Evolutionary conservation across 2,888 invertebrate genomes (phyloP).

Genomic region (Dascillus cervinus): DNA sequence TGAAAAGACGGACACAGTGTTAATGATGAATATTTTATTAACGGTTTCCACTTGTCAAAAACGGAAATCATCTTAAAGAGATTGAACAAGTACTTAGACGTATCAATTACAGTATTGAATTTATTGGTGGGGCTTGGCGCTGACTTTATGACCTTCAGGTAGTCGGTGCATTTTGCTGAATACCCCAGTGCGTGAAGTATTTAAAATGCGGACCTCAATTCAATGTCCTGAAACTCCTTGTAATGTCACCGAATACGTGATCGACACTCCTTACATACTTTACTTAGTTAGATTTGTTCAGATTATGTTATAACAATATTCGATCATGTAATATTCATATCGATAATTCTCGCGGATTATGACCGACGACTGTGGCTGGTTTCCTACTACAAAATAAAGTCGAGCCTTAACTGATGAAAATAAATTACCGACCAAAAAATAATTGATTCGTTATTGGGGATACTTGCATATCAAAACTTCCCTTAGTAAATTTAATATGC

Average conservation of each 20-base stretch:
- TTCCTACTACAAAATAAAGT: too few species aligned
- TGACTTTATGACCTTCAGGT: slow-evolving; percentile 21
- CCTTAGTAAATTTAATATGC: too few species aligned
- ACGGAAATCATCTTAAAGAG: slow-evolving; percentile 3
- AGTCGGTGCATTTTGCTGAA: slow-evolving; percentile 24
- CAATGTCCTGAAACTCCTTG: slow-evolving; percentile 39
- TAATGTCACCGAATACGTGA: slow-evolving; percentile 44
- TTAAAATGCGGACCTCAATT: slow-evolving; percentile 36
- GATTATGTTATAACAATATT: too few species aligned
- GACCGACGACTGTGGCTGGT: too few species aligned
- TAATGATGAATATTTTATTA: slow-evolving; percentile 9
- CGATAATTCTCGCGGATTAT: too few species aligned
- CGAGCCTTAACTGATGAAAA: too few species aligned
- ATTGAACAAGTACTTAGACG: not conserved
- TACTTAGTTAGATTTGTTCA: too few species aligned
- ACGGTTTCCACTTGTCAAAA: slow-evolving; percentile 5
- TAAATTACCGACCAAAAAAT: too few species aligned
- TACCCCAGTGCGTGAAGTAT: slow-evolving; percentile 30
- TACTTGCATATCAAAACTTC: too few species aligned
- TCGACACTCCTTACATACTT: slow-evolving; percentile 40
- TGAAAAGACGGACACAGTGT: slow-evolving; percentile 5
- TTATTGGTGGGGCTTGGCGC: slow-evolving; percentile 10
- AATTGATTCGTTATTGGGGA: too few species aligned
- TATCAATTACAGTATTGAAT: not conserved
- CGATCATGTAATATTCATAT: too few species aligned